A percentile compares a stretch with the other conserved stretches of the same genome.
Conservation (phyloP, 64 coral and sea anemone genomes). For the Anthopleura sola region DNA sequence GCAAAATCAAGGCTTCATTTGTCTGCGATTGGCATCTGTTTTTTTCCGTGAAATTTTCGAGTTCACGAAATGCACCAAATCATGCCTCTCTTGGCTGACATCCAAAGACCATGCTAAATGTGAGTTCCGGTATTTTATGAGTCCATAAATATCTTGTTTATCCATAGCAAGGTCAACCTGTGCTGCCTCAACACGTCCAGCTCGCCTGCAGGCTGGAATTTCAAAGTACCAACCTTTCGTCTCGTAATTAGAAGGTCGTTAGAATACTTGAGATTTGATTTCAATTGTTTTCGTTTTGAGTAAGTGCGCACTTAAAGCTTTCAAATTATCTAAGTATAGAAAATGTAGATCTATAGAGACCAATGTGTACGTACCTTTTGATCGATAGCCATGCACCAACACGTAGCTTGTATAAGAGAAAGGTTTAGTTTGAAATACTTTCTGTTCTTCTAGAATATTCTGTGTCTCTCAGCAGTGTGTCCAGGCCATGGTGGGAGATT, state of each 20-base stretch:
- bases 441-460: no score
- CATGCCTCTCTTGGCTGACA: background rate
- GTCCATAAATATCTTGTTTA: background rate
- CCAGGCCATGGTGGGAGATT: no score
- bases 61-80: background rate
- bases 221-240: background rate
- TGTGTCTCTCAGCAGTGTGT: no score
- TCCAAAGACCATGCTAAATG: background rate
- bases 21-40: background rate
- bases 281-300: background rate
- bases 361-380: no score
- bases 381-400: no score
- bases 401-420: no score
- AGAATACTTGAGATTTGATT: background rate
- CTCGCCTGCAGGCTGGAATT: background rate
- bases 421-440: no score
- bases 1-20: background rate
- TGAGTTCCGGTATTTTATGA: slow-evolving; percentile 7
- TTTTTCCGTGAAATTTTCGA: background rate
- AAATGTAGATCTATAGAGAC: no score
- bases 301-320: no score
- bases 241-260: background rate
- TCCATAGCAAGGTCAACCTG: background rate
- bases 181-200: background rate
- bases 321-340: no score